Evolutionary conservation across 2,113 vertebrate genomes (phyloP), one percentile per base, ranked within the genome.

Genomic region (Caranx melampygus): DNA sequence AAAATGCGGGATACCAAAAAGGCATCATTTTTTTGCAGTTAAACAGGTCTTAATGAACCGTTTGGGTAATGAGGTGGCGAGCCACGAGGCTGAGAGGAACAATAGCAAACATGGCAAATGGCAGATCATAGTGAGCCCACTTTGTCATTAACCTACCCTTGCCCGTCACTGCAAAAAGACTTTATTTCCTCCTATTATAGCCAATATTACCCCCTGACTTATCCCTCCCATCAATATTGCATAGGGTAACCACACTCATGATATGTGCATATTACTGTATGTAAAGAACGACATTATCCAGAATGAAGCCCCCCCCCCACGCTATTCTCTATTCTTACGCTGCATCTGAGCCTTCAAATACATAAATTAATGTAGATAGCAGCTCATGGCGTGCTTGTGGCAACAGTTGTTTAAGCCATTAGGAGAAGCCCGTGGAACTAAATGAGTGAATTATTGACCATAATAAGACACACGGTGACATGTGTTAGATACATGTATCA

Each of bases 21-120:
- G 37, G 66, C 72, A 47, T 83, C 0, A 9, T 79, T 86, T 79
- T 45, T 72, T 79, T 68, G 68, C 60, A 61, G 70, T 74, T 82
- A 83, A 88, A 81, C 34, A 72, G 72, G 47, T 79, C 68, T 79
- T 89, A 89, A 92, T 92, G 58, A 84, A 86, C 58, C 7, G 51
- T 86, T 82, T 80, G 70, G 74, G 60, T 88, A 89, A 88, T 85
- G 83, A 83, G 70, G 68, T 47, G 1, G 33, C n/a, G 37, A 78
- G 68, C 79, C 44, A 61, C 40, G 72, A 83, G 70, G 47, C 74
- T 42, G 67, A 77, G 16, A 73, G 57, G 33, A 84, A 81, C 74
- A 82, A 62, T 64, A 49, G 66, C 52, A 77, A 89, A 88, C 78
- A 81, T 37, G 57, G 75, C 37, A 58, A 74, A 55, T 64, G 59